Conservation (phyloP, 2,113 vertebrate genomes). For the Brachypodius melanocephalos region DNA sequence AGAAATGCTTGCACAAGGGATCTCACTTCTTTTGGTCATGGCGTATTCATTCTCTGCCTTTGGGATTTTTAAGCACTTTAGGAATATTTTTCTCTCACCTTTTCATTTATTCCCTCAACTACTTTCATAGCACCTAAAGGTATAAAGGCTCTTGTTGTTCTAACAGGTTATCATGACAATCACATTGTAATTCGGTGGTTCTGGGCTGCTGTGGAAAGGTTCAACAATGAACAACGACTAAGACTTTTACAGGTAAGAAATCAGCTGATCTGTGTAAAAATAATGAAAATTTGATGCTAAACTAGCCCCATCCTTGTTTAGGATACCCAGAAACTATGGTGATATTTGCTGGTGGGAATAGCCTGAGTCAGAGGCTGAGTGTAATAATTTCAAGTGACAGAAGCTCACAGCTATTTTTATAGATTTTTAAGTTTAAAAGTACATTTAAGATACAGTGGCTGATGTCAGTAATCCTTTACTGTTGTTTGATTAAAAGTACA, state of each 20-base stretch:
- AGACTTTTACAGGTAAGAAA: slow-evolving; percentile 90
- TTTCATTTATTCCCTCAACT: not conserved
- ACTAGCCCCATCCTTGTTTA: not conserved
- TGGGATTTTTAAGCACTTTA: not conserved
- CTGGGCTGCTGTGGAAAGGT: slow-evolving; percentile 97
- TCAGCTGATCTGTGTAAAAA: not conserved
- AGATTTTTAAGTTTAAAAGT: not conserved
- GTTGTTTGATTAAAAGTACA: not conserved
- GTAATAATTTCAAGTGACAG: not conserved
- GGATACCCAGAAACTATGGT: not conserved
- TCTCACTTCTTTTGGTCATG: not conserved
- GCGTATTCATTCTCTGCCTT: not conserved
- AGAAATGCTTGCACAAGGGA: not conserved
- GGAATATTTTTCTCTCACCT: not conserved
- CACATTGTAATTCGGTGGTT: slow-evolving; percentile 99
- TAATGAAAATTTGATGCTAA: not conserved
- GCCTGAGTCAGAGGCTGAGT: not conserved
- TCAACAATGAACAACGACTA: slow-evolving; percentile 97
- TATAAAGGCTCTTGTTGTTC: not conserved
- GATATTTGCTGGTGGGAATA: not conserved
- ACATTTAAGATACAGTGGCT: not conserved
- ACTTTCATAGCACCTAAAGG: not conserved
- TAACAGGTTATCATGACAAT: slow-evolving; percentile 95
- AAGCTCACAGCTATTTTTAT: not conserved
- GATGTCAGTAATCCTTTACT: not conserved